Conservation (phyloP, 2,113 vertebrate genomes). For the Pogonocichla stellata region DNA sequence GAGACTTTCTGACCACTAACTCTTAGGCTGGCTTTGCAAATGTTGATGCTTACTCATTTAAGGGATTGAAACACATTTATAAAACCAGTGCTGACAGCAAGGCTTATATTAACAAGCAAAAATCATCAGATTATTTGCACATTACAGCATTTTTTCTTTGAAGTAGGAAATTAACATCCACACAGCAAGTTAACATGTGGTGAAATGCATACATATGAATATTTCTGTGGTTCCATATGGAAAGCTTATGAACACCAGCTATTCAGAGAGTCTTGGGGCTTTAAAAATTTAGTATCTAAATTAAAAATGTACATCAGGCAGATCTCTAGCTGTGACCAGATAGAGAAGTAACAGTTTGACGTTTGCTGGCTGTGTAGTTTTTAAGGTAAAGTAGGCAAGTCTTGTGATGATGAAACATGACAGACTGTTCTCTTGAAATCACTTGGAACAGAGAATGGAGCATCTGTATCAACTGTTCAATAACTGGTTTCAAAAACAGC, state of each 20-base stretch:
- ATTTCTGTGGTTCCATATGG: not conserved
- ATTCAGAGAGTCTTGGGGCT: not conserved
- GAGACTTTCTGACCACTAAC: not conserved
- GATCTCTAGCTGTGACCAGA: not conserved
- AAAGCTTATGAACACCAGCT: not conserved
- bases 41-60: not conserved
- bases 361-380: not conserved
- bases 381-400: not conserved
- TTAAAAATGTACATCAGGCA: not conserved
- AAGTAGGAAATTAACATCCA: not conserved
- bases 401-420: not conserved
- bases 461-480: not conserved
- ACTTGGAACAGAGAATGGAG: not conserved
- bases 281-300: not conserved
- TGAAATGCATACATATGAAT: not conserved
- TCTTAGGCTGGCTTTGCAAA: not conserved
- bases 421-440: not conserved
- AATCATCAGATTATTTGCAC: not conserved
- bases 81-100: not conserved
- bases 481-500: not conserved
- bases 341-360: not conserved
- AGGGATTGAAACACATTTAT: not conserved
- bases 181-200: not conserved
- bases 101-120: not conserved
- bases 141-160: not conserved